These are phyloP conservation scores for Iphiclides podalirius DNA, from an alignment of 2,888 invertebrate genomes.

Conservation along the genomic window DNA sequence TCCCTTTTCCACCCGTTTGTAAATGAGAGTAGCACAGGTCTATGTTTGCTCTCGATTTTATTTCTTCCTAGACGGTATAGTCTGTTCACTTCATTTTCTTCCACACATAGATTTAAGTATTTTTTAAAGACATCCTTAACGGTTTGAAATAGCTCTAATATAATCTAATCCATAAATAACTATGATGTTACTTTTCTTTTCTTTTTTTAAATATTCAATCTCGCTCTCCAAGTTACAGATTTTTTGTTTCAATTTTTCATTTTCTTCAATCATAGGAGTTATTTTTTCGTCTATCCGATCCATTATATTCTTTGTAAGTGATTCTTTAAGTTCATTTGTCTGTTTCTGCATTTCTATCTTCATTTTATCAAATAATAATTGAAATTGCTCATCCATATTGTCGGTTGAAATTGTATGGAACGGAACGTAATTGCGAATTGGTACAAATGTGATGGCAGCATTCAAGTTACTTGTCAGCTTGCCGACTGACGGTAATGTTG, in stretches of 20 bases:
- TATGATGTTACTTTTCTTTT: no score
- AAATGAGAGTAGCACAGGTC: constrained; percentile 24
- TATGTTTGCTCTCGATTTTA: not conserved
- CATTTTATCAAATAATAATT: constrained; percentile 23
- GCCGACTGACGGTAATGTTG: no score
- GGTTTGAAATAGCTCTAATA: no score
- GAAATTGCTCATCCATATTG: constrained; percentile 23
- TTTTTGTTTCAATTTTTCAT: constrained; percentile 21
- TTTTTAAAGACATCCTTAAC: no score
- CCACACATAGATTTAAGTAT: no score
- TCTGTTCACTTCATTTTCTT: no score
- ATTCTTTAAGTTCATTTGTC: constrained; percentile 16
- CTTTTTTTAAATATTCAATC: constrained; percentile 8
- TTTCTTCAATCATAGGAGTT: constrained; percentile 22
- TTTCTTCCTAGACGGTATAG: not conserved
- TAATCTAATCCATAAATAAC: no score
- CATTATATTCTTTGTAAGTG: constrained; percentile 21
- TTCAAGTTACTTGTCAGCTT: no score
- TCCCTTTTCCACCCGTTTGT: constrained; percentile 28
- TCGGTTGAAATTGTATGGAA: no score
- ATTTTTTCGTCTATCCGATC: constrained; percentile 22
- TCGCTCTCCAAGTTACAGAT: constrained; percentile 15
- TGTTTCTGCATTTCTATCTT: constrained; percentile 24
- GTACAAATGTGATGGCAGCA: no score
- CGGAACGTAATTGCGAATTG: no score